Percentiles rank a stretch among this genome's conserved stretches.
Conservation (phyloP, 2,113 vertebrate species). For the Protobothrops mucrosquamatus region DNA sequence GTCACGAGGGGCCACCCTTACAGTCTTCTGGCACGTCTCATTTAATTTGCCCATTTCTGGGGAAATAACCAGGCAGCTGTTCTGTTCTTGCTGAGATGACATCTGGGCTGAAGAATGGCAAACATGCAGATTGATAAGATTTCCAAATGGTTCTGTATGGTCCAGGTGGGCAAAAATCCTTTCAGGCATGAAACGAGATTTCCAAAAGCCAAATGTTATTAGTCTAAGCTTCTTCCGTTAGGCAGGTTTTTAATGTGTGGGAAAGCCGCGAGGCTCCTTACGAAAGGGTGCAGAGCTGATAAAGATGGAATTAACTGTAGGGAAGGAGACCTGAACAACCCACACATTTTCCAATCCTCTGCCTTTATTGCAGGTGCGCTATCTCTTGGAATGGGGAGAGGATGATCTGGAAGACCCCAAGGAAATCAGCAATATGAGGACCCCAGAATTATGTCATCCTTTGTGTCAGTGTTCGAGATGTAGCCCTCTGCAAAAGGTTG, state of each 20-base stretch:
- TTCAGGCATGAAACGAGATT: background rate
- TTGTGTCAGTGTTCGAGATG: constrained; percentile 91
- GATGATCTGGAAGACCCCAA: constrained; percentile 80
- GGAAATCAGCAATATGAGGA: constrained; percentile 37
- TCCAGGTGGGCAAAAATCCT: background rate
- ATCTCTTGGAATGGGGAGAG: constrained; percentile 91
- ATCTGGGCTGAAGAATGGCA: background rate
- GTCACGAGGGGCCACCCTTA: background rate
- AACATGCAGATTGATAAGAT: too few species aligned
- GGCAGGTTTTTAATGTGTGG: background rate
- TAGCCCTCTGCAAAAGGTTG: constrained; percentile 88
- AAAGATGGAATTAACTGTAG: too few species aligned
- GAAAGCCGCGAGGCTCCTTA: background rate
- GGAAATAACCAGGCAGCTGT: background rate
- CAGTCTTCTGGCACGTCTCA: background rate
- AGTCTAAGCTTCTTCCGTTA: background rate
- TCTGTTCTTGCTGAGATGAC: background rate
- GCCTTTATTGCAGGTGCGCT: constrained; percentile 80
- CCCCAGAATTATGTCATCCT: constrained; percentile 85
- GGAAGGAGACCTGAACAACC: background rate
- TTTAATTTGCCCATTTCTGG: background rate
- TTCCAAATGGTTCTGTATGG: background rate
- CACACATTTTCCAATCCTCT: background rate
- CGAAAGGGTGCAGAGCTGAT: background rate
- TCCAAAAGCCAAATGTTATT: background rate